These are phyloP conservation scores for Autographa gamma DNA, from an alignment of 2,888 invertebrate species.

Conservation along the genomic window DNA sequence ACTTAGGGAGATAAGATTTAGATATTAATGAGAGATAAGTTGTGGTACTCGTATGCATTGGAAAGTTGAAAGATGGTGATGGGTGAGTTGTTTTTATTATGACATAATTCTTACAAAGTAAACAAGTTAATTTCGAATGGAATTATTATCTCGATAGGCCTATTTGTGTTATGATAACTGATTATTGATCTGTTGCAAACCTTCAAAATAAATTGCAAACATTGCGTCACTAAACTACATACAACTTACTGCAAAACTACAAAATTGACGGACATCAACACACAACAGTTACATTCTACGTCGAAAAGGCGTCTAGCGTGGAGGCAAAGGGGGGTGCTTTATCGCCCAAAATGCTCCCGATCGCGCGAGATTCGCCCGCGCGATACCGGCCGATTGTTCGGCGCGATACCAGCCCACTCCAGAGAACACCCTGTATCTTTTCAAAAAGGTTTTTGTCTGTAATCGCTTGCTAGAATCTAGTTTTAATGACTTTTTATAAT, in stretches of 20 bases:
- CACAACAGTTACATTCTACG: conserved; percentile 58
- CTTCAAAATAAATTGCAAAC: too few species aligned
- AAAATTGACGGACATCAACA: conserved; percentile 14
- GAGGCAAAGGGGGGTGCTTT: conserved; percentile 64
- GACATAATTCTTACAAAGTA: background rate
- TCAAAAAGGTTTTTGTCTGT: conserved; percentile 77
- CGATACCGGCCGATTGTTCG: conserved; percentile 72
- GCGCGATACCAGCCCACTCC: conserved; percentile 68
- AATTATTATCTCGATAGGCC: background rate
- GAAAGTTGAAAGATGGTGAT: conserved; percentile 32
- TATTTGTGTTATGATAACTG: background rate
- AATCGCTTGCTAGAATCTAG: conserved; percentile 74
- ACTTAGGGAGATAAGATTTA: conserved; percentile 20
- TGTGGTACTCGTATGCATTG: conserved; percentile 12
- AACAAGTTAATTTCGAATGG: background rate
- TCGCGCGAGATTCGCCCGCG: conserved; percentile 71
- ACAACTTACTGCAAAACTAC: background rate
- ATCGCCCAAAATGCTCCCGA: conserved; percentile 79
- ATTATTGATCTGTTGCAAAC: background rate
- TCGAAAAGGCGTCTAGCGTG: conserved; percentile 59
- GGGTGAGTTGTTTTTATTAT: background rate
- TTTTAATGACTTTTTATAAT: conserved; percentile 79
- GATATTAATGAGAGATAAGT: conserved; percentile 24
- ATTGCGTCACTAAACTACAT: too few species aligned
- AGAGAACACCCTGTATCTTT: conserved; percentile 78